A percentile compares a stretch with the other conserved stretches of the same genome.
These are phyloP conservation scores for Halictus ligatus DNA, from an alignment of 2,888 invertebrate species.

Conservation along the genomic window DNA sequence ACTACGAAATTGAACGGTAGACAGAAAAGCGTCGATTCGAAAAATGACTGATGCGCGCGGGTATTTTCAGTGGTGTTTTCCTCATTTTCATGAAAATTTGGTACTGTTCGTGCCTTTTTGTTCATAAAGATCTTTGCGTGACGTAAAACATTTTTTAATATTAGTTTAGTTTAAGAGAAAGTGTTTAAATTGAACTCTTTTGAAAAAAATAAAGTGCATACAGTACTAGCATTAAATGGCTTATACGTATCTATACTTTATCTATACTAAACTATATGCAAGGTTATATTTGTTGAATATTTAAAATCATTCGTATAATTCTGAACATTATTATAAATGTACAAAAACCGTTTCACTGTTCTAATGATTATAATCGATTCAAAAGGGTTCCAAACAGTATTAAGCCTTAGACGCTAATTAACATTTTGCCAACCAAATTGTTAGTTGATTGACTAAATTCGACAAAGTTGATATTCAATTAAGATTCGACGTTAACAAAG, in stretches of 20 bases:
- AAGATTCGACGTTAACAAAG: background rate
- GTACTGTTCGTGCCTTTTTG: conserved; percentile 15
- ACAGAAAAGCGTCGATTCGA: background rate
- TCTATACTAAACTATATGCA: too few species aligned
- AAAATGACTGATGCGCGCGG: background rate
- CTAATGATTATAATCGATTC: background rate
- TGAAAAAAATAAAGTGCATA: background rate
- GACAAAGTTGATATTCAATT: background rate
- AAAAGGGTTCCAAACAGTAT: background rate
- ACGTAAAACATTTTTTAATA: background rate
- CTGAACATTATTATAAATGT: background rate
- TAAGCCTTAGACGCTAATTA: background rate
- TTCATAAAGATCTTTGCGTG: background rate
- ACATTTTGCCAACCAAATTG: background rate
- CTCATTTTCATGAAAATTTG: conserved; percentile 37
- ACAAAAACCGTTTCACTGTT: background rate
- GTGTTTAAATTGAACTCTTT: background rate
- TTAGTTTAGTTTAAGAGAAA: background rate
- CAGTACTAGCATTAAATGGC: background rate
- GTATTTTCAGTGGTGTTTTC: background rate
- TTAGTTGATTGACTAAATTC: background rate
- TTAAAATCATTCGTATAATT: background rate
- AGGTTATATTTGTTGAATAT: too few species aligned
- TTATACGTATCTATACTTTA: too few species aligned
- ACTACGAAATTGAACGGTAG: background rate